Evolutionary conservation across 2,113 vertebrate species (phyloP), one percentile per base, ranked within the genome.

Genomic region (Gadus chalcogrammus): DNA sequence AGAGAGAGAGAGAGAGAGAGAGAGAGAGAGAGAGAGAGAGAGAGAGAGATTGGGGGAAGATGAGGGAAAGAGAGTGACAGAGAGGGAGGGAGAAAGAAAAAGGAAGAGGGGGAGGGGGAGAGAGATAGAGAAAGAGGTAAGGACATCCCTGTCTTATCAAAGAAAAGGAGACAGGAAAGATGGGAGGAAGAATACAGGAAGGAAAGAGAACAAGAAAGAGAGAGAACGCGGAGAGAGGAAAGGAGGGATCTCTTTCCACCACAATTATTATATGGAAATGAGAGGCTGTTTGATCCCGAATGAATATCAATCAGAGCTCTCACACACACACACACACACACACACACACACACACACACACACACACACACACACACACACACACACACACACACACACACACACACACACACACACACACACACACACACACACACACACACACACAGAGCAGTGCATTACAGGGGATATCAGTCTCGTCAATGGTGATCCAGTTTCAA

Each of bases 221-320:
- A 48, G 42, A 48, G 42, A 48, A 13, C 6, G 31, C 5, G 6
- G 53, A 55, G 3, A 55, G 53, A 55, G 53, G 53, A 55, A 55
- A 16, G 9, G 53, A 16, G 53, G 53, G 53, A 55, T 35, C 31
- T 35, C 31, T 35, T 35, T 35, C 31, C 31, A 2, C 31, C 31
- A 35, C 31, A 35, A 35, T 35, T 35, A 76, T 67, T 69, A 68
- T 62, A 87, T 72, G 71, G 58, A 81, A 76, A 85, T 73, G 62
- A 80, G 70, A 27, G 60, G 15, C 31, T 60, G 27, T 73, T 75
- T 81, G 82, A 77, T 82, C 75, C 66, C 65, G 65, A 68, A 82
- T 78, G 87, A 77, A 87, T 85, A 78, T 85, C 73, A 86, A 87
- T 87, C 80, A 76, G 79, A 83, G 55, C 69, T 69, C 38, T 67